A percentile compares a stretch with the other conserved stretches of the same genome.
Conservation (phyloP, 2,888 invertebrate genomes). For the Chymomyza amoena region DNA sequence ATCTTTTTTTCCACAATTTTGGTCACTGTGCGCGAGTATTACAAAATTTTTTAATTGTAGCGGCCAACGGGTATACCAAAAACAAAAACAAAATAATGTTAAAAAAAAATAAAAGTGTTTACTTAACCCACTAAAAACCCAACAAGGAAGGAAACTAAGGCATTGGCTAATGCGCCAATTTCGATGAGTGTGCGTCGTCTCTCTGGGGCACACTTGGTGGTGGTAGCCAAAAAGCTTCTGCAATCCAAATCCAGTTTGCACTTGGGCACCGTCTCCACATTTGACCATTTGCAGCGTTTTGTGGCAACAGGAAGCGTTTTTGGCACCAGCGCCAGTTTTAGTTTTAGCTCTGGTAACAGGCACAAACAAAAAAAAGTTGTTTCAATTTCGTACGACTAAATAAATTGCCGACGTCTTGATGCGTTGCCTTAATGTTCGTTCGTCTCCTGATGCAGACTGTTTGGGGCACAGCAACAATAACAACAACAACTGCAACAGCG, state of each 20-base stretch:
- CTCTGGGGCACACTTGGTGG: constrained; percentile 51
- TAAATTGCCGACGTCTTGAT: constrained; percentile 38
- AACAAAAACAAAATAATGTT: constrained; percentile 16
- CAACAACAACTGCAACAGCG: constrained; percentile 3
- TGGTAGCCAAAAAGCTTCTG: constrained; percentile 15
- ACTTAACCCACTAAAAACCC: constrained; percentile 48
- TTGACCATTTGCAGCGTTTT: constrained; percentile 39
- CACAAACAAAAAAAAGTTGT: constrained; percentile 50
- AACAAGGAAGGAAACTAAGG: constrained; percentile 63
- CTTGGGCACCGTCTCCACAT: constrained; percentile 40
- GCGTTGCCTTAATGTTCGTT: constrained; percentile 41
- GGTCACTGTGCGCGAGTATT: constrained; percentile 43
- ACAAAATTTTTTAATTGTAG: constrained; percentile 67
- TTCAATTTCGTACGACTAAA: constrained; percentile 48
- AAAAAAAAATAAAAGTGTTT: constrained; percentile 37
- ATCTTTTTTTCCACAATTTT: constrained; percentile 53
- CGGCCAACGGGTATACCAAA: constrained; percentile 23
- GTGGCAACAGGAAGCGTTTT: constrained; percentile 63
- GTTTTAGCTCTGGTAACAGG: background rate
- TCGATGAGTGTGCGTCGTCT: constrained; percentile 9
- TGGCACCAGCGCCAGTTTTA: constrained; percentile 3
- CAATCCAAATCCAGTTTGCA: constrained; percentile 65
- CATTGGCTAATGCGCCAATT: constrained; percentile 6
- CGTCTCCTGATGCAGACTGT: constrained; percentile 12
- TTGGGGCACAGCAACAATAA: constrained; percentile 9